Conservation (phyloP, 2,797 vertebrate genomes). For the Pteropus rufus region DNA sequence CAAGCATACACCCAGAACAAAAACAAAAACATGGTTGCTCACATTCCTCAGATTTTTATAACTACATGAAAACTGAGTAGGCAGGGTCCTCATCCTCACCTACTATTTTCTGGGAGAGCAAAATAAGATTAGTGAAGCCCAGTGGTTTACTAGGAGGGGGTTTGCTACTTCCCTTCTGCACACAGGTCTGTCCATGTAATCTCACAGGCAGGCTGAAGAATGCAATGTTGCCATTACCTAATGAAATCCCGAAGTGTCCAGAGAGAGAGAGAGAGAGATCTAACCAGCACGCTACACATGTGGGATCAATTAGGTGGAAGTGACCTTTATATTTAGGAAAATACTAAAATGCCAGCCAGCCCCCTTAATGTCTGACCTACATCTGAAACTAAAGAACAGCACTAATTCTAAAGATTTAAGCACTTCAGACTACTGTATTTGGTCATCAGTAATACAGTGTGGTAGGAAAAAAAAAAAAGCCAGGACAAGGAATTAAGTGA, state of each 20-base stretch:
- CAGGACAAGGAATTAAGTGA: not conserved
- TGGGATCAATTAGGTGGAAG: constrained; percentile 10
- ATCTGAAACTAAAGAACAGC: not conserved
- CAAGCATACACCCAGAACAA: constrained; percentile 3
- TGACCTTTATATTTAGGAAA: constrained; percentile 47
- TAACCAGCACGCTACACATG: not conserved
- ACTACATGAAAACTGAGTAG: not conserved
- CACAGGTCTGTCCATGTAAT: accelerated
- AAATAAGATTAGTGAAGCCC: too few relatives aligned
- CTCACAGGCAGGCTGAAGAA: not conserved
- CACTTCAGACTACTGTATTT: not conserved
- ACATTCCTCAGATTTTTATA: not conserved
- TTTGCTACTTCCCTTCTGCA: not conserved
- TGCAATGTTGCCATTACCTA: not conserved
- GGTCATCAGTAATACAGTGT: not conserved
- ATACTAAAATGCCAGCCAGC: constrained; percentile 4
- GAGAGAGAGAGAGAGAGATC: constrained; percentile 11
- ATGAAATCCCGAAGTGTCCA: constrained; percentile 16
- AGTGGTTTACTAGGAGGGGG: not conserved
- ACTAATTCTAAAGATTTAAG: constrained; percentile 7
- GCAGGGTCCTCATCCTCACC: not conserved
- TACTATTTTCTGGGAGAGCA: not conserved
- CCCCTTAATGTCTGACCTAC: not conserved
- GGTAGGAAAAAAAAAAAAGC: not conserved
- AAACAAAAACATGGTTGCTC: not conserved